Evolutionary conservation across 2,797 vertebrate genomes (phyloP).

Genomic region (Streptopelia turtur): DNA sequence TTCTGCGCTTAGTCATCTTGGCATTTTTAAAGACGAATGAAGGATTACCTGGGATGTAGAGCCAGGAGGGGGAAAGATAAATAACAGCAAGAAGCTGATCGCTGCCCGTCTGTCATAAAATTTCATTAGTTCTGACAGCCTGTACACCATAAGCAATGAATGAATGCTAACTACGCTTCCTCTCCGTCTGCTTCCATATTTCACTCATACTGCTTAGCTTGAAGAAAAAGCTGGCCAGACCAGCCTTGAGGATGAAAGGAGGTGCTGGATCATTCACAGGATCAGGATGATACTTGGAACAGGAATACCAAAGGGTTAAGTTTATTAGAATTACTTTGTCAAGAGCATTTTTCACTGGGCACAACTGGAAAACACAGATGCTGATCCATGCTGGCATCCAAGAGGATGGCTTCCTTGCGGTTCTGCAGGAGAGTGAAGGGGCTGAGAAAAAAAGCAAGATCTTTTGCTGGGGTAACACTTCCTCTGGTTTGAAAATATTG

Average conservation of each 20-base stretch:
- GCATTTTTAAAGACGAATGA: conserved; percentile 79
- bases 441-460: background rate
- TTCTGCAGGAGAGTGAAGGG: background rate
- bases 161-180: conserved; percentile 70
- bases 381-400: background rate
- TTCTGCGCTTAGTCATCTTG: conserved; percentile 85
- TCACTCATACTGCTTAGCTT: background rate
- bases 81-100: conserved; percentile 73
- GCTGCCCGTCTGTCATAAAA: conserved; percentile 77
- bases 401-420: background rate
- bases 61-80: conserved; percentile 75
- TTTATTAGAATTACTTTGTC: background rate
- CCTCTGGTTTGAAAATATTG: background rate
- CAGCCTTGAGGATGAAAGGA: background rate
- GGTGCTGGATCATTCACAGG: background rate
- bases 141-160: conserved; percentile 75
- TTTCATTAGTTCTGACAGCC: conserved; percentile 79
- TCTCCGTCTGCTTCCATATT: conserved; percentile 53
- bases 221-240: background rate
- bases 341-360: background rate
- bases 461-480: background rate
- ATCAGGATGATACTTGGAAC: background rate
- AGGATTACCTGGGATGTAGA: conserved; percentile 66
- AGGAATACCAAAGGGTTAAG: background rate
- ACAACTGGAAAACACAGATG: background rate